A percentile compares a stretch with the other conserved stretches of the same genome.
Conservation (phyloP, 2,888 invertebrate species). For the Ceriagrion tenellum region DNA sequence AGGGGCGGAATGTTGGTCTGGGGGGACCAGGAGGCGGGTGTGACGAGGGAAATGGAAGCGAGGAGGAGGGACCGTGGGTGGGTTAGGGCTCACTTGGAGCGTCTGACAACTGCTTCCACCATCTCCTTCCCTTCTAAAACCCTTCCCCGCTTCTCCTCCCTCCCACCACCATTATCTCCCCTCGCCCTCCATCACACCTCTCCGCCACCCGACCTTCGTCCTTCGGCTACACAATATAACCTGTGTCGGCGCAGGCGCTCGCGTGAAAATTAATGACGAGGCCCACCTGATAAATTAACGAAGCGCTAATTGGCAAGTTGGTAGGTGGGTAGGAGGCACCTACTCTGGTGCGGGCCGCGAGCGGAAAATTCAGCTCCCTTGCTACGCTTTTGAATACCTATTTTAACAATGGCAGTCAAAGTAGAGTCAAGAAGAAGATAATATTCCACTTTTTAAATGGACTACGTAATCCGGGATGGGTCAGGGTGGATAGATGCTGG, state of each 20-base stretch:
- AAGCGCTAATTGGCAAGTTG: constrained; percentile 3
- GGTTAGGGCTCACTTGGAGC: neutral
- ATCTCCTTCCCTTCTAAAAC: neutral
- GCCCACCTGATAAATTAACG: constrained; percentile 32
- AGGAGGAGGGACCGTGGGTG: neutral
- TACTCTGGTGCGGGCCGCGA: neutral
- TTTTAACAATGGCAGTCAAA: neutral
- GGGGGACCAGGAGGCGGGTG: neutral
- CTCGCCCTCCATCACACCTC: neutral
- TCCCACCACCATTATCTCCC: neutral
- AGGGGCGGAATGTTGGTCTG: neutral
- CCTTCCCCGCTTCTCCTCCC: neutral
- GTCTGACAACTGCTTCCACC: neutral
- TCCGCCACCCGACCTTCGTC: neutral
- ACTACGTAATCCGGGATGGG: too few relatives aligned
- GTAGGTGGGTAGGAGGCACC: neutral
- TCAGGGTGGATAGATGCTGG: too few relatives aligned
- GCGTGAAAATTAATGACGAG: constrained; percentile 16
- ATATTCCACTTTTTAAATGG: neutral
- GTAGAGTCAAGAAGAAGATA: neutral
- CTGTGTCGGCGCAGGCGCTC: constrained; percentile 11
- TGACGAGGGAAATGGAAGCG: neutral
- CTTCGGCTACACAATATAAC: neutral
- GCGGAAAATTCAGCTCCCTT: neutral
- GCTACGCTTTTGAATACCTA: neutral